Percentiles rank a stretch among this genome's conserved stretches.
phyloP scores from a whole-genome alignment of 1,140 invertebrate species.

The Gryllus bimaculatus region DNA sequence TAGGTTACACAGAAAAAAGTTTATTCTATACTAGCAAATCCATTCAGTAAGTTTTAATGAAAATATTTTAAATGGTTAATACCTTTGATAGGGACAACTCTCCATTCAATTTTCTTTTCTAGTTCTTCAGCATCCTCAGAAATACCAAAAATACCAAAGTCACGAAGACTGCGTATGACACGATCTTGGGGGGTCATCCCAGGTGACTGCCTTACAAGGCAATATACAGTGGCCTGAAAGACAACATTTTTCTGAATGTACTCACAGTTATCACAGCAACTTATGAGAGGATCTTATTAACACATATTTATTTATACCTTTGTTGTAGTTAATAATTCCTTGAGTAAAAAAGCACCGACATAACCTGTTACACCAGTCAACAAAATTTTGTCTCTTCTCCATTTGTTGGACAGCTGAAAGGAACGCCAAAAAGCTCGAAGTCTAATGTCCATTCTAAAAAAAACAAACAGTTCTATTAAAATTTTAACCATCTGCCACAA shows the following conservation, averaged over 20 bases:
- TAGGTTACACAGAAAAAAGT: no score
- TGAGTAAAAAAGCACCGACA: slow-evolving; percentile 36
- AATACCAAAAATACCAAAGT: slow-evolving; percentile 32
- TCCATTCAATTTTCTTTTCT: slow-evolving; percentile 25
- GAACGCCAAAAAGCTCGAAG: slow-evolving; percentile 26
- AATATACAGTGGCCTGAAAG: slow-evolving; percentile 32
- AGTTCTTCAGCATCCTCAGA: slow-evolving; percentile 17
- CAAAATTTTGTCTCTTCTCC: slow-evolving; percentile 28
- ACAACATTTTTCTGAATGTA: neutral
- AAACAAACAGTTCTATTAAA: neutral
- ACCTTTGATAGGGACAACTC: slow-evolving; percentile 34
- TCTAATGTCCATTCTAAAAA: slow-evolving; percentile 21
- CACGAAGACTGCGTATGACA: slow-evolving; percentile 30
- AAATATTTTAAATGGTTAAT: neutral
- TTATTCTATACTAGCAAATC: no score
- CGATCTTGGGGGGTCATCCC: slow-evolving; percentile 29
- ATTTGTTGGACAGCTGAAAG: slow-evolving; percentile 24
- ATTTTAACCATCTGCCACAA: no score
- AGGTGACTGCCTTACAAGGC: slow-evolving; percentile 36
- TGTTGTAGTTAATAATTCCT: slow-evolving; percentile 33
- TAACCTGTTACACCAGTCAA: slow-evolving; percentile 40
- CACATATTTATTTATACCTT: slow-evolving; percentile 26
- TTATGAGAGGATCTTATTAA: no score
- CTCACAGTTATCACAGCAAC: no score
- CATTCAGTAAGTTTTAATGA: no score